Conservation (phyloP, 2,888 invertebrate genomes). For the Pasiphila rectangulata region DNA sequence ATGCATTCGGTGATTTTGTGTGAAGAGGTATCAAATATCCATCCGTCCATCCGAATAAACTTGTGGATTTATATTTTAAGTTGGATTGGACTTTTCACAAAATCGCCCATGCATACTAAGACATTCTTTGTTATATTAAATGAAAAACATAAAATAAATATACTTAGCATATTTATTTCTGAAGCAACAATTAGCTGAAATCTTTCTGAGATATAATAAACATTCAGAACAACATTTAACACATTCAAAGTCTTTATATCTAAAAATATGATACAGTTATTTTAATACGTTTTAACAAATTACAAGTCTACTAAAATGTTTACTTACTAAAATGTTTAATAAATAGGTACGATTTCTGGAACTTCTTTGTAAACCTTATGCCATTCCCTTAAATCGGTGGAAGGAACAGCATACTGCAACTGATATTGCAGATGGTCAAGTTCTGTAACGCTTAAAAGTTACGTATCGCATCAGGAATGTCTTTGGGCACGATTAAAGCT, state of each 20-base stretch:
- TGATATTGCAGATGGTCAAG: neutral
- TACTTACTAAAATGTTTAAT: neutral
- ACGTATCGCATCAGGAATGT: constrained; percentile 33
- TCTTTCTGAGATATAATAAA: constrained; percentile 41
- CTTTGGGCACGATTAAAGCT: constrained; percentile 35
- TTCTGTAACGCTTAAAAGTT: constrained; percentile 10
- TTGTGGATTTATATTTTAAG: too few species aligned
- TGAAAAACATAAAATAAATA: constrained; percentile 4
- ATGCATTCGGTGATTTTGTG: too few species aligned
- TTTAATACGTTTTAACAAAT: constrained; percentile 25
- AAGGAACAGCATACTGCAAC: too few species aligned
- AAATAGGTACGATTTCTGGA: neutral
- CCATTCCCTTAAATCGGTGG: too few species aligned
- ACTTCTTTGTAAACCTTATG: neutral
- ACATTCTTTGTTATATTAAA: too few species aligned
- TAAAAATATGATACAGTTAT: constrained; percentile 31
- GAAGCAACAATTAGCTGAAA: constrained; percentile 48
- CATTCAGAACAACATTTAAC: constrained; percentile 35
- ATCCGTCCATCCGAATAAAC: too few species aligned
- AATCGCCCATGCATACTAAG: too few species aligned
- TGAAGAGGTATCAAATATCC: too few species aligned
- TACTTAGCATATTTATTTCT: constrained; percentile 34
- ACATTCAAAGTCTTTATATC: constrained; percentile 34
- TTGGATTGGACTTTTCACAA: too few species aligned
- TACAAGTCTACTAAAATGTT: constrained; percentile 8